Evolutionary conservation across 2,888 invertebrate genomes (phyloP).

Genomic region (Lasioglossum leucozonium): DNA sequence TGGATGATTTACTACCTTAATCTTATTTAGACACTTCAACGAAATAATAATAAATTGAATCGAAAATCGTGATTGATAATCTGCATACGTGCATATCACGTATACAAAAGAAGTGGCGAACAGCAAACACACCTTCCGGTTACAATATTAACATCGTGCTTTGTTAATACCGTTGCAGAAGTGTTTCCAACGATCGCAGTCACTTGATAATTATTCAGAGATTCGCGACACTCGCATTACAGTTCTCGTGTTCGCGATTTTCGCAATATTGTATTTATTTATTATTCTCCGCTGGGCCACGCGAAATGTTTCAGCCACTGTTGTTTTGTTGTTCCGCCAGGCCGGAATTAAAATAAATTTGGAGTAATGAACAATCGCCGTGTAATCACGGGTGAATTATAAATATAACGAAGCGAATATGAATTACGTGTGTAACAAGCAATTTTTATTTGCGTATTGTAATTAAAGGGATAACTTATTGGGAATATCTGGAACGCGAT

Average conservation of each 20-base stretch:
- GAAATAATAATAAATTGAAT: too few species aligned
- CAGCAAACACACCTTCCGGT: background rate
- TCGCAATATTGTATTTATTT: background rate
- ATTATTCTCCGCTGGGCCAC: background rate
- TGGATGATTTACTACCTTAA: too few species aligned
- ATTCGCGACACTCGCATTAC: background rate
- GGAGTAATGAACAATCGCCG: background rate
- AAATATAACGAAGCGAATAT: background rate
- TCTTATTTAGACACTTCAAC: too few species aligned
- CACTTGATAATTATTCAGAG: background rate
- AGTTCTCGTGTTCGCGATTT: background rate
- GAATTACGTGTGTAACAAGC: background rate
- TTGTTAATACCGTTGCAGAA: background rate
- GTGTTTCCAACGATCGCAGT: background rate
- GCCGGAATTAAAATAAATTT: background rate
- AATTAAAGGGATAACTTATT: background rate
- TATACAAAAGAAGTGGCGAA: too few species aligned
- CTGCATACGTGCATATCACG: too few species aligned
- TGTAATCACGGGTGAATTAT: background rate
- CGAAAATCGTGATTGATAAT: too few species aligned
- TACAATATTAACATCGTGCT: background rate
- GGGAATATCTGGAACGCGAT: background rate
- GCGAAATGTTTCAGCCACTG: background rate
- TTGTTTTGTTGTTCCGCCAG: background rate
- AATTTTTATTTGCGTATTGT: background rate